phyloP scores from a whole-genome alignment of 2,888 invertebrate genomes.

The Sialis lutaria region DNA sequence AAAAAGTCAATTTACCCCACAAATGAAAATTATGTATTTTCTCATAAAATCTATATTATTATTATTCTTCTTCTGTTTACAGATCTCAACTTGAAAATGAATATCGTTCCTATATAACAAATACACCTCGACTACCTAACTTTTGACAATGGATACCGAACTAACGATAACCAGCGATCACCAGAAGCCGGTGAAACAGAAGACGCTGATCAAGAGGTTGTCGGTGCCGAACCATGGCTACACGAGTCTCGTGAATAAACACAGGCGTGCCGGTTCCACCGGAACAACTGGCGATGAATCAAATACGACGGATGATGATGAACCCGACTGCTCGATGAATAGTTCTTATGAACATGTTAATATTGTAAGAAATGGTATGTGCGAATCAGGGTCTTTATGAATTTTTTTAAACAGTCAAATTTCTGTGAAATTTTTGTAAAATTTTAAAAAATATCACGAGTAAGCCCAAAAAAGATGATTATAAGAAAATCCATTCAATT shows the following conservation, averaged over 20 bases:
- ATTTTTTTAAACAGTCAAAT: too few species aligned
- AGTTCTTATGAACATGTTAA: conserved; percentile 5
- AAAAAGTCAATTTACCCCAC: too few species aligned
- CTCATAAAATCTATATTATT: too few species aligned
- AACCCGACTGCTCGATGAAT: conserved; percentile 25
- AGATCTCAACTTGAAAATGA: too few species aligned
- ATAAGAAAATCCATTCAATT: too few species aligned
- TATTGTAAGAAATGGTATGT: conserved; percentile 4
- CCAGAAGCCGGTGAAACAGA: background rate
- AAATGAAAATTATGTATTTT: too few species aligned
- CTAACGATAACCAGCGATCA: background rate
- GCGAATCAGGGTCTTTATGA: background rate
- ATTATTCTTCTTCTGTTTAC: too few species aligned
- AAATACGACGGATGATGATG: conserved; percentile 31
- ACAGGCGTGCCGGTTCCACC: conserved; percentile 25
- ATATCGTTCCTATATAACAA: too few species aligned
- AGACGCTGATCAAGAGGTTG: background rate
- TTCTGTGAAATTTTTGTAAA: too few species aligned
- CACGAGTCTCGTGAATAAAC: conserved; percentile 12
- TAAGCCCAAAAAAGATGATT: too few species aligned
- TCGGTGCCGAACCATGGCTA: background rate
- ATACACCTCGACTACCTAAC: background rate
- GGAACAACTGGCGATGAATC: conserved; percentile 36
- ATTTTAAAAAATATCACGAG: too few species aligned
- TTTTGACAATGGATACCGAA: background rate